These are phyloP conservation scores for Glaucidium brasilianum DNA, from an alignment of 2,113 vertebrate species.

Conservation along the genomic window DNA sequence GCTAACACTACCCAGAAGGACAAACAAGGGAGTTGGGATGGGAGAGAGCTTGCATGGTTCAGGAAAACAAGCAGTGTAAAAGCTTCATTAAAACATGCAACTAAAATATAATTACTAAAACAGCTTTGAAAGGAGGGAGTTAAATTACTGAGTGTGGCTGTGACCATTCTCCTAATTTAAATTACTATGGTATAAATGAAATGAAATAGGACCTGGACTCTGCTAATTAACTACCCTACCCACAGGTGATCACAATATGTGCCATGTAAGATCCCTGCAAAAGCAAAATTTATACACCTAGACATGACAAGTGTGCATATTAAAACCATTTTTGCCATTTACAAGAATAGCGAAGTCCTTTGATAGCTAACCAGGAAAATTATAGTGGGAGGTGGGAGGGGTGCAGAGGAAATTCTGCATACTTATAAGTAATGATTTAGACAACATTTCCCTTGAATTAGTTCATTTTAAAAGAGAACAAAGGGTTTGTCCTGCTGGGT, in stretches of 20 bases:
- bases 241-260: slow-evolving; percentile 69
- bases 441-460: slow-evolving; percentile 55
- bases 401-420: neutral
- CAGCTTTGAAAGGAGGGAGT: slow-evolving; percentile 37
- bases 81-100: slow-evolving; percentile 33
- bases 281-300: slow-evolving; percentile 31
- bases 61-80: slow-evolving; percentile 6
- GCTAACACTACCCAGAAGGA: neutral
- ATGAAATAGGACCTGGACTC: slow-evolving; percentile 57
- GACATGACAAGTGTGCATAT: slow-evolving; percentile 48
- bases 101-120: slow-evolving; percentile 61
- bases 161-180: slow-evolving; percentile 57
- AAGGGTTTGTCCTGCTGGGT: slow-evolving; percentile 64
- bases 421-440: slow-evolving; percentile 42
- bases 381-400: neutral
- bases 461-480: slow-evolving; percentile 67
- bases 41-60: neutral
- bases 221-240: slow-evolving; percentile 69
- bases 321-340: slow-evolving; percentile 64
- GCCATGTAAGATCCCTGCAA: slow-evolving; percentile 26
- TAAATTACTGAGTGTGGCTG: slow-evolving; percentile 11
- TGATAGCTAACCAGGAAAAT: slow-evolving; percentile 67
- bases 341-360: slow-evolving; percentile 44
- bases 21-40: neutral
- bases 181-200: slow-evolving; percentile 58